Conservation (phyloP, 2,888 invertebrate species). For the Nomada lathburiana region DNA sequence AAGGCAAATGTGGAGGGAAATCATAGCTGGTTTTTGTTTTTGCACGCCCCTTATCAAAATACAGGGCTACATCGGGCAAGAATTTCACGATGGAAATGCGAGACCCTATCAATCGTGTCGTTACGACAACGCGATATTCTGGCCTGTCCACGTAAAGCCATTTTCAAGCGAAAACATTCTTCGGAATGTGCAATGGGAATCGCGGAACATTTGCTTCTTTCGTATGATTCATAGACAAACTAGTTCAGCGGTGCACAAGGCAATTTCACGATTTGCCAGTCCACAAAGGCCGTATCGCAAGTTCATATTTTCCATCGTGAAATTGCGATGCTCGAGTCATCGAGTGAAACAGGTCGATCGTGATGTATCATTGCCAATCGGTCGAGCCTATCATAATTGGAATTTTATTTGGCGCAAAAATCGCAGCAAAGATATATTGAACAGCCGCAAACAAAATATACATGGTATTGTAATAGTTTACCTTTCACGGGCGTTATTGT, state of each 20-base stretch:
- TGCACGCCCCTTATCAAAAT: conserved; percentile 3
- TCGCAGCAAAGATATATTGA: background rate
- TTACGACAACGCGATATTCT: background rate
- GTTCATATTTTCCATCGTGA: conserved; percentile 27
- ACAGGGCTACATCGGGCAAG: background rate
- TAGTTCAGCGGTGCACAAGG: background rate
- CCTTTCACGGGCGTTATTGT: background rate
- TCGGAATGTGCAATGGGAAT: background rate
- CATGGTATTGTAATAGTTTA: background rate
- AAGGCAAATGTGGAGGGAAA: conserved; percentile 75
- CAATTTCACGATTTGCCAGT: background rate
- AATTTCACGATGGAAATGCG: conserved; percentile 26
- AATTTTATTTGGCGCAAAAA: background rate
- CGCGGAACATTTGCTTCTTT: background rate
- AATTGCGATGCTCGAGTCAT: conserved; percentile 1
- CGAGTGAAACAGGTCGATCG: conserved; percentile 24
- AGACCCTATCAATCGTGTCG: background rate
- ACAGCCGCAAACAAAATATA: background rate
- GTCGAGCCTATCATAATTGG: conserved; percentile 7
- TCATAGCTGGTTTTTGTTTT: conserved; percentile 61
- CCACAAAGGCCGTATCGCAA: background rate
- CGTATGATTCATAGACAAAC: background rate
- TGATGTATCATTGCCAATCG: background rate
- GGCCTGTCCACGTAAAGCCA: background rate
- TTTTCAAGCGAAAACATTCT: background rate